phyloP scores from a whole-genome alignment of 1,140 invertebrate species.

The Drosophila pseudoobscura region DNA sequence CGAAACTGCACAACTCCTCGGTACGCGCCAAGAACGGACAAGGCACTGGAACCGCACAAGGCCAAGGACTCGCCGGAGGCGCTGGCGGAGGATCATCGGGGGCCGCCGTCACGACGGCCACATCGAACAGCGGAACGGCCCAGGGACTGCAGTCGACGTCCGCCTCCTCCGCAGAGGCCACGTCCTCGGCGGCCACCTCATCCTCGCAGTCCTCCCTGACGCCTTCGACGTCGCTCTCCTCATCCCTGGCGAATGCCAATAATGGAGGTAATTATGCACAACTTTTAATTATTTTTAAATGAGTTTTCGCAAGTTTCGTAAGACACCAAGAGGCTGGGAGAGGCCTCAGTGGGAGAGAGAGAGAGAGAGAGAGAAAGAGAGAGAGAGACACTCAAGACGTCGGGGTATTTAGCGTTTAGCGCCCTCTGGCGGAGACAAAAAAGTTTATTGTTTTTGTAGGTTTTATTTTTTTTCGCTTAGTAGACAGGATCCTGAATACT shows the following conservation, averaged over 20 bases:
- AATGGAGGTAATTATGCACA: slow-evolving; percentile 83
- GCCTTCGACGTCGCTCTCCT: slow-evolving; percentile 71
- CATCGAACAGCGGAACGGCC: slow-evolving; percentile 71
- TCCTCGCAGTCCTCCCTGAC: slow-evolving; percentile 72
- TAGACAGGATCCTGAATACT: slow-evolving; percentile 38
- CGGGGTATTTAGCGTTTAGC: slow-evolving; percentile 58
- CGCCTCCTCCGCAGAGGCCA: slow-evolving; percentile 69
- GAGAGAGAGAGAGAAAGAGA: not conserved
- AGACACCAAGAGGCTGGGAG: slow-evolving; percentile 8
- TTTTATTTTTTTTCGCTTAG: slow-evolving; percentile 36
- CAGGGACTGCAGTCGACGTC: slow-evolving; percentile 73
- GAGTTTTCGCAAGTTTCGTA: slow-evolving; percentile 74
- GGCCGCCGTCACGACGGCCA: slow-evolving; percentile 65
- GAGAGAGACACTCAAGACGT: slow-evolving; percentile 18
- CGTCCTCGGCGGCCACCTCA: slow-evolving; percentile 66
- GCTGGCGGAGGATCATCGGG: slow-evolving; percentile 40
- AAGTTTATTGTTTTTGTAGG: slow-evolving; percentile 57
- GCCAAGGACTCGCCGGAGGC: slow-evolving; percentile 59
- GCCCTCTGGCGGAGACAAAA: slow-evolving; percentile 52
- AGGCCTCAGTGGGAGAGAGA: slow-evolving; percentile 6
- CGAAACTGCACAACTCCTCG: slow-evolving; percentile 84
- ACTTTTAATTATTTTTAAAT: slow-evolving; percentile 84
- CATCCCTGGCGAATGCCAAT: slow-evolving; percentile 82
- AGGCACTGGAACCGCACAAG: slow-evolving; percentile 82
- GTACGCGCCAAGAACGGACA: slow-evolving; percentile 85